phyloP scores from a whole-genome alignment of 2,888 invertebrate genomes.

The Caenorhabditis parvicauda region DNA sequence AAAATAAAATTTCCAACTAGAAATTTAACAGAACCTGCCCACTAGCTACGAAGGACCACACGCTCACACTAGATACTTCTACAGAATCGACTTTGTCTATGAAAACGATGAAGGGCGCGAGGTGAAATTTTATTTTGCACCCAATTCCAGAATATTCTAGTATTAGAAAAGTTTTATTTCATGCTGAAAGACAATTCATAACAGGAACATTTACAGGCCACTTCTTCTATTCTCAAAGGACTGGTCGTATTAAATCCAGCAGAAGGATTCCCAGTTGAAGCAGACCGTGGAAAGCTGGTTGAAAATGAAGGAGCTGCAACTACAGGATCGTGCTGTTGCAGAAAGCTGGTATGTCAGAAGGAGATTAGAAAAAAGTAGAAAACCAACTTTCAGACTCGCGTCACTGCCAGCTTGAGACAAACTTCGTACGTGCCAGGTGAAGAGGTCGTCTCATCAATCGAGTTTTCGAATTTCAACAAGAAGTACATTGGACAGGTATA shows the following conservation, averaged over 20 bases:
- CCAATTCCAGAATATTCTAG: too few species aligned
- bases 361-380: not conserved
- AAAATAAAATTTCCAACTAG: not conserved
- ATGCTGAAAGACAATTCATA: not conserved
- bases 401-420: not conserved
- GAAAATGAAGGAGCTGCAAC: conserved; percentile 38
- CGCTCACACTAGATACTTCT: conserved; percentile 59
- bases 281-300: conserved; percentile 50
- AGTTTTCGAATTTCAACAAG: too few species aligned
- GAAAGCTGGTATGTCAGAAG: conserved; percentile 33
- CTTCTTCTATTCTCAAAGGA: too few species aligned
- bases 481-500: too few species aligned
- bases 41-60: conserved; percentile 56
- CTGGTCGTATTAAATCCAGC: too few species aligned
- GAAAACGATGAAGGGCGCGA: conserved; percentile 39
- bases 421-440: conserved; percentile 58
- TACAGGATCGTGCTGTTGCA: conserved; percentile 56
- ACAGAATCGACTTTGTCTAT: conserved; percentile 51
- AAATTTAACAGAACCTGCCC: conserved; percentile 42
- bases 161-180: not conserved
- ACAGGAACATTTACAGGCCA: too few species aligned
- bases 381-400: not conserved
- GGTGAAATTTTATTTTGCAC: conserved; percentile 1
- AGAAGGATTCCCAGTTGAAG: conserved; percentile 39
- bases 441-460: too few species aligned